Base-by-base conservation (phyloP, 2,113 vertebrate genomes). In the Rhea americana region DNA sequence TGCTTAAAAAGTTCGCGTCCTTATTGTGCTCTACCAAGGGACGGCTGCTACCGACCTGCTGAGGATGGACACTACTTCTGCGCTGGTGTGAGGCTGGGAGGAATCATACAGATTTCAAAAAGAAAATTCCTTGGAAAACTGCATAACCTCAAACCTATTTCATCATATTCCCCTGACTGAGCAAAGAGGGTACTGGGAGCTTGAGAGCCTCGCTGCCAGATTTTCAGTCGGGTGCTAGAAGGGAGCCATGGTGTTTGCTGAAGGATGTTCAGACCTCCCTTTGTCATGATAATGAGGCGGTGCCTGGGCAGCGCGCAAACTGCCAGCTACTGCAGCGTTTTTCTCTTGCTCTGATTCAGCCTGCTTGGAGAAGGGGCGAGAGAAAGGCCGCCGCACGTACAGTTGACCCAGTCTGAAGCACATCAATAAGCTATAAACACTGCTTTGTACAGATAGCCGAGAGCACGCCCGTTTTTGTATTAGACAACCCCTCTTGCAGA, bases 261-360 rank as follows among this genome's bases (percentile, higher is more conserved):
- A 83, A 67, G 91, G 91, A 62, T 87, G 71, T 61, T 93, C 89
- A 79, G 6, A 62, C 73, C 91, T 92, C 71, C 75, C 84, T 96
- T 94, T 95, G 91, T 93, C 70, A 76, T 94, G 94, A 19, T 53
- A 78, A 93, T 93, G 93, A 74, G 82, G 87, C 94, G 25, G 47
- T 62, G 93, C 90, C 88, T 50, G 90, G 91, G 91, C 87, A 89
- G 71, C 91, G 14, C 61, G 21, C 50, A 26, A 21, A 3, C 83
- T 94, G 94, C 94, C 92, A 90, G 78, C 47, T 86, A 55, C 94
- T 81, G 86, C 95, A 59, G 66, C 85, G 76, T n/a, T 28, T 45
- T 77, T 26, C 67, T 74, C 88, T 16, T 25, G 30, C 73, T 78
- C 93, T 90, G 43, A 3, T 74, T 8, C 72, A 16, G 43, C 24